A percentile compares a stretch with the other conserved stretches of the same genome.
These are phyloP conservation scores for Ciconia maguari DNA, from an alignment of 2,113 vertebrate genomes.

Conservation along the genomic window DNA sequence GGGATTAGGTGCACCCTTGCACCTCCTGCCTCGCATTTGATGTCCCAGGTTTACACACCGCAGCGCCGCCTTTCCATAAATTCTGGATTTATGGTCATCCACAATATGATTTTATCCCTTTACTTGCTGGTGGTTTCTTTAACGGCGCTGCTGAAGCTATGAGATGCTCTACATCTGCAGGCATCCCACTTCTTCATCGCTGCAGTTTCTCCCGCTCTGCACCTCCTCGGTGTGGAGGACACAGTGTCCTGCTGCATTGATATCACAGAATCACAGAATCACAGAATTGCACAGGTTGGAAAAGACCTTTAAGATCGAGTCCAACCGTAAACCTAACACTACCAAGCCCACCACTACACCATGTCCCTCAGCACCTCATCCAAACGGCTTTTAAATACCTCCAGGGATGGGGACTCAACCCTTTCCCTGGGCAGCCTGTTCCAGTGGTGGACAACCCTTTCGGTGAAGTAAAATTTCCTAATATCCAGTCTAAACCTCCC, in stretches of 20 bases:
- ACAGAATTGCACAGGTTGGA: no score
- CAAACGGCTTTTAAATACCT: no score
- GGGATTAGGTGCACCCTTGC: neutral
- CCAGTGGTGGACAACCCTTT: no score
- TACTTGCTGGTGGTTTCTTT: neutral
- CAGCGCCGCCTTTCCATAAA: neutral
- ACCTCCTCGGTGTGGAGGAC: neutral
- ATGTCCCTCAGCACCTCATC: no score
- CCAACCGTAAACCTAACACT: no score
- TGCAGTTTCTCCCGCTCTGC: accelerated
- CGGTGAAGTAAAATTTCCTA: no score
- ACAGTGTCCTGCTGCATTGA: neutral
- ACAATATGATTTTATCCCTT: neutral
- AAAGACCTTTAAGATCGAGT: no score
- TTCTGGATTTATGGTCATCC: neutral
- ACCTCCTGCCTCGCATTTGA: neutral
- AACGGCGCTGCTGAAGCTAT: neutral
- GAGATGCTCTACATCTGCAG: neutral
- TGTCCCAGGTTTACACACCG: neutral
- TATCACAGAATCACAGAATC: no score
- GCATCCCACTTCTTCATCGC: neutral
- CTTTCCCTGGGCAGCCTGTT: no score
- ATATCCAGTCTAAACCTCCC: no score
- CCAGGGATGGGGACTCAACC: no score
- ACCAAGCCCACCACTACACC: no score